Evolutionary conservation across 2,797 vertebrate species (phyloP).

Genomic region (Gallinago solitaria): DNA sequence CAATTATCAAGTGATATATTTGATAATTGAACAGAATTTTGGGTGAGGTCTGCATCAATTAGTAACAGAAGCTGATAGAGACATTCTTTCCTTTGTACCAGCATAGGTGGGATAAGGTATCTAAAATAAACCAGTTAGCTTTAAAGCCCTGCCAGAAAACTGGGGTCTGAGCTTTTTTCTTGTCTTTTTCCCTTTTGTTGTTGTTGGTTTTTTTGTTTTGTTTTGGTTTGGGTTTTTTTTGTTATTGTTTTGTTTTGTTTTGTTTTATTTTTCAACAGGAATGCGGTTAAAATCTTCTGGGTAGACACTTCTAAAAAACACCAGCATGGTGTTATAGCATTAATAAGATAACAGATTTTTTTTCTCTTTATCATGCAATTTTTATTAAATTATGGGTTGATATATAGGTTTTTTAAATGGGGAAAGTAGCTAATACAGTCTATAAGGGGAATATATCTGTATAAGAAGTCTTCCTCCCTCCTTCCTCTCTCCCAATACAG

Average conservation of each 20-base stretch:
- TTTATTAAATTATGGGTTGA: background rate
- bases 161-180: background rate
- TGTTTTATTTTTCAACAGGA: background rate
- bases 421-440: background rate
- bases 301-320: background rate
- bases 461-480: background rate
- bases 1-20: conserved; percentile 44
- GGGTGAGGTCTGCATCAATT: conserved; percentile 1
- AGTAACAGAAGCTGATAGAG: background rate
- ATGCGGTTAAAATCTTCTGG: background rate
- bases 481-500: background rate
- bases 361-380: background rate
- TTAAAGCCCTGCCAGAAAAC: background rate
- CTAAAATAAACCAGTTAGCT: background rate
- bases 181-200: background rate
- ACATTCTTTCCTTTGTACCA: background rate
- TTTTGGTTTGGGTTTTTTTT: background rate
- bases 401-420: background rate
- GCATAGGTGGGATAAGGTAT: background rate
- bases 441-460: background rate
- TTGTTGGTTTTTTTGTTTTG: no score
- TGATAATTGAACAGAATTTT: conserved; percentile 4
- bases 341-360: background rate
- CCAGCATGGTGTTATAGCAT: background rate
- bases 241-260: no score